Evolutionary conservation across 2,888 invertebrate genomes (phyloP), one percentile per base, ranked within the genome.

Genomic region (Julus scanicus): DNA sequence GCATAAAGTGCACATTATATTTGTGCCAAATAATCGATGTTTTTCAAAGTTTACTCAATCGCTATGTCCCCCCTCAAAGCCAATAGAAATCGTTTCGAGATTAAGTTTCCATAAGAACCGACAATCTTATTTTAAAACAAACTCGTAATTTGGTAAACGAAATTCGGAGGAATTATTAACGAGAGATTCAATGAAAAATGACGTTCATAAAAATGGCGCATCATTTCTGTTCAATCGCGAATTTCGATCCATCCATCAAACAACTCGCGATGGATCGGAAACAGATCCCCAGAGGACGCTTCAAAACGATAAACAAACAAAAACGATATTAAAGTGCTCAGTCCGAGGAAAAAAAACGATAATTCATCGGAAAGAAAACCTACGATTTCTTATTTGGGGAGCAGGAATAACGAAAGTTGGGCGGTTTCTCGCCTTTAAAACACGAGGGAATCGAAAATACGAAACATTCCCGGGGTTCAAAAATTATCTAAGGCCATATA

Each of bases 301-400:
- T 57, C 57, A 57, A 15, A 17, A 17, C 57, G 57, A 57, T 57
- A 57, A 57, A 57, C 57, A 57, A 57, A 57, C n/a, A 57, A 57
- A 57, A 57, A n/a, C 57, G 57, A 57, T 57, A 57, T 57, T 57
- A 57, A 57, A 57, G 57, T 57, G 57, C 57, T 57, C 57, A n/a
- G 57, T 57, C n/a, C 57, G 57, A 17, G n/a, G 17, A 57, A 57
- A 57, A 53, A 57, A 57, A 57, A 57, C 57, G 17, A 57, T 57
- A n/a, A 57, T 57, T 57, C 57, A 53, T 17, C 53, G 57, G 1
- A 1, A 57, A 17, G 15, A 57, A 57, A 57, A 57, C 57, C 44
- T 57, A 5, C 53, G 53, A 53, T 53, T 15, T 53, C 44, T 8
- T 44, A 44, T 44, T 1, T 29, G 1, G 29, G 2, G 44, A 44